phyloP scores from a whole-genome alignment of 2,888 invertebrate genomes.

The Tetanocera ferruginea region DNA sequence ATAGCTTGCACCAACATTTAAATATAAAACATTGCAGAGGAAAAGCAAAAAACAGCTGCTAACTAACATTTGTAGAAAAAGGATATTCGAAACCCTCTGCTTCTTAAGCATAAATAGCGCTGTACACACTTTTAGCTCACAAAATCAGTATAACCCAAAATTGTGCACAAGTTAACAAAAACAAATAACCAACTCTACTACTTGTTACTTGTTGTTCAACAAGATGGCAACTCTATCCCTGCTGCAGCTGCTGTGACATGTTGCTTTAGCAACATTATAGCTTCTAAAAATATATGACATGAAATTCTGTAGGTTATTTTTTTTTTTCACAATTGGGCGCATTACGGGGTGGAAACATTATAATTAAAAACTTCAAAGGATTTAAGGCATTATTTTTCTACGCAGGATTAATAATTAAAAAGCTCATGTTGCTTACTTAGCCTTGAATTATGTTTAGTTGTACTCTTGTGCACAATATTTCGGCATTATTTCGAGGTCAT shows the following conservation, averaged over 20 bases:
- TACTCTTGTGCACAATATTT: too few species aligned
- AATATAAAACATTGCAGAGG: constrained; percentile 33
- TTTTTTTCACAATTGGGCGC: too few species aligned
- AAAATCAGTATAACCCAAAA: neutral
- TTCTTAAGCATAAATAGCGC: neutral
- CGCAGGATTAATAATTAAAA: neutral
- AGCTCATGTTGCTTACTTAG: too few species aligned
- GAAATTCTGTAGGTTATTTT: too few species aligned
- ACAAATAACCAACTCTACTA: too few species aligned
- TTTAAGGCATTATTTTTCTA: neutral
- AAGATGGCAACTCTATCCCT: neutral
- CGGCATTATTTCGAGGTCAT: too few species aligned
- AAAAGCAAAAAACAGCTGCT: neutral
- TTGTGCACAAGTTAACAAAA: neutral
- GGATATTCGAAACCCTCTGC: neutral
- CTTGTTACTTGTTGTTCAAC: neutral
- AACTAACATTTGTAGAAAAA: neutral
- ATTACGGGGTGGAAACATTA: neutral
- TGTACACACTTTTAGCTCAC: neutral
- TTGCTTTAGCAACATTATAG: constrained; percentile 48
- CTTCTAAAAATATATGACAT: neutral
- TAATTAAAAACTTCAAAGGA: constrained; percentile 14
- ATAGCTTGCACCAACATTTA: constrained; percentile 20
- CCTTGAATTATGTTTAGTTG: too few species aligned
- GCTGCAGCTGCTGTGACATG: constrained; percentile 50